Evolutionary conservation across 2,888 invertebrate species (phyloP).

Genomic region (Spodoptera littoralis): DNA sequence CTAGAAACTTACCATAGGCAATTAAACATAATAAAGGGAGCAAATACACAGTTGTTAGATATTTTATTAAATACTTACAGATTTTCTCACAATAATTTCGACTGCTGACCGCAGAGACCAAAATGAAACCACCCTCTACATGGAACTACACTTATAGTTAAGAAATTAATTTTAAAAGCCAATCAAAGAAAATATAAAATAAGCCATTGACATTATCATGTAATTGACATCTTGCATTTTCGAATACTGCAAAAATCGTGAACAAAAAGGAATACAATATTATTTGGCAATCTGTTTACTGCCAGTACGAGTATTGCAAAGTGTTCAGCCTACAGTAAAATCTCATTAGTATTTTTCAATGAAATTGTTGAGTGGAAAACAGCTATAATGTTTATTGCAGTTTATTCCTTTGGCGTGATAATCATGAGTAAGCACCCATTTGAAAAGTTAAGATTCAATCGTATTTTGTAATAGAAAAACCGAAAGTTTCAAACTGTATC

Average conservation of each 20-base stretch:
- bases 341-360: background rate
- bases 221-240: conserved; percentile 50
- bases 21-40: background rate
- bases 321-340: background rate
- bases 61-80: conserved; percentile 41
- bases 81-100: conserved; percentile 77
- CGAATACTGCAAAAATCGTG: conserved; percentile 34
- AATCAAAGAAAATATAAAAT: conserved; percentile 63
- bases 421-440: too few species aligned
- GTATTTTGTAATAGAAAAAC: too few species aligned
- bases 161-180: conserved; percentile 61
- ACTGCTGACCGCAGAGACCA: conserved; percentile 62
- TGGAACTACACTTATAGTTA: conserved; percentile 70
- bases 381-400: too few species aligned
- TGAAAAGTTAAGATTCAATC: too few species aligned
- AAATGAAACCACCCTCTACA: conserved; percentile 67
- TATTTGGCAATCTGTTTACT: background rate
- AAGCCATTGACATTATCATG: conserved; percentile 66
- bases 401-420: too few species aligned
- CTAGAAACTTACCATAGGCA: too few species aligned
- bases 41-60: background rate
- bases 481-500: too few species aligned
- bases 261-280: background rate
- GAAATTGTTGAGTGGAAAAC: too few species aligned
- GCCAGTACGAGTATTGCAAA: conserved; percentile 36